Percentiles rank a stretch among this genome's conserved stretches.
Evolutionary conservation across 2,113 vertebrate species (phyloP).

Genomic region (Gorsachius goisagi): DNA sequence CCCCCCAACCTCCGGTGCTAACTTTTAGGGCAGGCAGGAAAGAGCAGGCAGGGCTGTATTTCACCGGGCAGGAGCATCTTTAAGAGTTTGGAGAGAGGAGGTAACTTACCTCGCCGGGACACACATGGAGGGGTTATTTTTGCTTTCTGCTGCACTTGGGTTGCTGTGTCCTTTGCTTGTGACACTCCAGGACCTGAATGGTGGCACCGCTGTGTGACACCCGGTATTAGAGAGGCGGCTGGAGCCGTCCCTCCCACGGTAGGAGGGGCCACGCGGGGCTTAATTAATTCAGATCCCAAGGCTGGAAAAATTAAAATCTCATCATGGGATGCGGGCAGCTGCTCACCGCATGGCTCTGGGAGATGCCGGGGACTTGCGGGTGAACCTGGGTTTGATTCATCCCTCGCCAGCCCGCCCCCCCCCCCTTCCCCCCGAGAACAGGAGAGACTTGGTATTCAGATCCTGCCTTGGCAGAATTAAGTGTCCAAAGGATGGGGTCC

Average conservation of each 20-base stretch:
- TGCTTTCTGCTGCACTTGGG: not conserved
- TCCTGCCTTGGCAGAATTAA: not conserved
- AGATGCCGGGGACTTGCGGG: fast-evolving
- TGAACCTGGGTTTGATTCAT: not conserved
- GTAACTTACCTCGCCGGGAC: not conserved
- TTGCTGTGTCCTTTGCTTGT: not conserved
- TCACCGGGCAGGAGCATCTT: not conserved
- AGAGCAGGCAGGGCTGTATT: not conserved
- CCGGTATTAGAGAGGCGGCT: not conserved
- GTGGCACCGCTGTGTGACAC: slow-evolving; percentile 27
- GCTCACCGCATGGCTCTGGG: not conserved
- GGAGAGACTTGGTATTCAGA: not conserved
- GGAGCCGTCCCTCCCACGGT: slow-evolving; percentile 48
- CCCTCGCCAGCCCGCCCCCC: no score
- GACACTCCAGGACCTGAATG: slow-evolving; percentile 13
- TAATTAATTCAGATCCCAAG: slow-evolving; percentile 2
- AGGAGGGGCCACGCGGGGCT: slow-evolving; percentile 44
- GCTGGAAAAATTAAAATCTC: slow-evolving; percentile 5
- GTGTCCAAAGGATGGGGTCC: not conserved
- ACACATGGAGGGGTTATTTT: not conserved
- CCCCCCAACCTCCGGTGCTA: not conserved
- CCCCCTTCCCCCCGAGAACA: not conserved
- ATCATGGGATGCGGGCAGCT: not conserved
- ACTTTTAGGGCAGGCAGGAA: not conserved
- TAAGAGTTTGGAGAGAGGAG: not conserved